A percentile compares a stretch with the other conserved stretches of the same genome.
Evolutionary conservation across 2,797 vertebrate genomes (phyloP).

Genomic region (Okamejei kenojei): DNA sequence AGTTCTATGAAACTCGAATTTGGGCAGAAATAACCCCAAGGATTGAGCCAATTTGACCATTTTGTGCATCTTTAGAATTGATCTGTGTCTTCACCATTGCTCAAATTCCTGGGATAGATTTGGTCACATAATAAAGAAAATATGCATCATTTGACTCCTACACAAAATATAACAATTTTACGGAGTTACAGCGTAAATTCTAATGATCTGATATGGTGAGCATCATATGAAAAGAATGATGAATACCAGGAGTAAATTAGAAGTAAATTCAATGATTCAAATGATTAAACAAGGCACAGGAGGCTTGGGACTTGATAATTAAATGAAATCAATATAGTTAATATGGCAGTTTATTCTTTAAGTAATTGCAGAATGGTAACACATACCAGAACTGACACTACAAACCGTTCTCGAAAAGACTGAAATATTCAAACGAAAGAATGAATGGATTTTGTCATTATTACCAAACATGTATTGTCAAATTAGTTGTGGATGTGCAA

Average conservation of each 20-base stretch:
- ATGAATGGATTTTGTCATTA: not conserved
- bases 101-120: not conserved
- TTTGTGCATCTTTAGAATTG: not conserved
- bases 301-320: not conserved
- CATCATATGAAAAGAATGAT: not conserved
- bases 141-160: not conserved
- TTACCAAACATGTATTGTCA: not conserved
- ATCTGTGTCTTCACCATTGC: not conserved
- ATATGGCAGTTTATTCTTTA: not conserved
- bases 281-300: not conserved
- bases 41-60: not conserved
- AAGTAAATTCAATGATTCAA: not conserved
- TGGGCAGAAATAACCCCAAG: not conserved
- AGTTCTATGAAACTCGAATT: not conserved
- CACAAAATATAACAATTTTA: not conserved
- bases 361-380: not conserved
- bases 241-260: not conserved
- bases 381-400: not conserved
- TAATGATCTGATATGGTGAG: not conserved
- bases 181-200: too few species aligned
- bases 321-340: constrained; percentile 12
- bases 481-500: not conserved
- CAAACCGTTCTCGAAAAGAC: not conserved
- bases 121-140: not conserved
- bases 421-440: constrained; percentile 10